Evolutionary conservation across 2,888 invertebrate species (phyloP).

Genomic region (Xanthorhoe spadicearia): DNA sequence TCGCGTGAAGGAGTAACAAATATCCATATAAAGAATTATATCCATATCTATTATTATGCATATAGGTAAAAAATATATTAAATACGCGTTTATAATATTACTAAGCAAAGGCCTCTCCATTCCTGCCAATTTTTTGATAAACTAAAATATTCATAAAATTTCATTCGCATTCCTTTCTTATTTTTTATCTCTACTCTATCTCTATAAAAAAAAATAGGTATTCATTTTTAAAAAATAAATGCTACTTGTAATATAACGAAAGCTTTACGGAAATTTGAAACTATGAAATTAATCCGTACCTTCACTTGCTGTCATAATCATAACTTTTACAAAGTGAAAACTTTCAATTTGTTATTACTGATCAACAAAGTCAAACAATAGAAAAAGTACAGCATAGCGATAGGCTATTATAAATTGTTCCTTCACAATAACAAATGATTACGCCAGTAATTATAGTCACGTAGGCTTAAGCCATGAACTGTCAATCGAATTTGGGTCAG

Average conservation of each 20-base stretch:
- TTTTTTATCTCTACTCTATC: no score
- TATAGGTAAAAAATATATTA: no score
- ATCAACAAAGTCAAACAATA: conserved; percentile 27
- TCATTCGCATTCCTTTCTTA: no score
- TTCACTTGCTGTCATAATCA: conserved; percentile 4
- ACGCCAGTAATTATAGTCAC: conserved; percentile 51
- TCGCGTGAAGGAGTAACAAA: no score
- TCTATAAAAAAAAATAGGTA: no score
- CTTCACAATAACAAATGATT: conserved; percentile 47
- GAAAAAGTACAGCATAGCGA: conserved; percentile 22
- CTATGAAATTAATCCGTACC: conserved; percentile 30
- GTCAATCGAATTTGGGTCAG: conserved; percentile 61
- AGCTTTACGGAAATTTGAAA: conserved; percentile 30
- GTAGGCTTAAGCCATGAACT: conserved; percentile 63
- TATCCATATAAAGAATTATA: no score
- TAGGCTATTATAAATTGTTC: conserved; percentile 47
- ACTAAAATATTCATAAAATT: no score
- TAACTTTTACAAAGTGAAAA: conserved; percentile 19
- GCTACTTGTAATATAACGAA: not conserved
- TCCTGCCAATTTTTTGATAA: no score
- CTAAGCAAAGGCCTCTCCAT: no score
- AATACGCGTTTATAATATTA: no score
- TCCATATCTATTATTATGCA: no score
- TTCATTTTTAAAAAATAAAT: not conserved
- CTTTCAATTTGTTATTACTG: conserved; percentile 20